Percentiles rank a stretch among this genome's conserved stretches.
These are phyloP conservation scores for Enteromius treurensis DNA, from an alignment of 2,797 vertebrate species.

Conservation along the genomic window DNA sequence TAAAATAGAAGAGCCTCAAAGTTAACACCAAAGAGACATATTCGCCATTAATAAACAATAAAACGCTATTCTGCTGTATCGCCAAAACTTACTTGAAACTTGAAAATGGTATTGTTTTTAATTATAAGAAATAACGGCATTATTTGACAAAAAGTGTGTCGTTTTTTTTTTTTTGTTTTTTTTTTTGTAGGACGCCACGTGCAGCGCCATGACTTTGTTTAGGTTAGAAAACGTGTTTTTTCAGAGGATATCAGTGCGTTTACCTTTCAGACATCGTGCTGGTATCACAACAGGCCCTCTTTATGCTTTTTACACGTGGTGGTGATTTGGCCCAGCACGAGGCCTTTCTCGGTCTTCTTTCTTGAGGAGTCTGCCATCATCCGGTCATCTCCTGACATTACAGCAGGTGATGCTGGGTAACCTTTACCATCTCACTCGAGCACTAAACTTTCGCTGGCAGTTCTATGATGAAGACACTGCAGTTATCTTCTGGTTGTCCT, in stretches of 20 bases:
- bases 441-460: no score
- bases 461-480: not conserved
- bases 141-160: no score
- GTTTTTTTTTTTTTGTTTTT: no score
- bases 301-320: not conserved
- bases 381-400: not conserved
- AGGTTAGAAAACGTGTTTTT: not conserved
- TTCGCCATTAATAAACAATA: no score
- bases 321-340: not conserved
- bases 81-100: not conserved
- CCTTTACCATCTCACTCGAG: not conserved
- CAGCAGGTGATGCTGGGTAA: not conserved
- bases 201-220: not conserved
- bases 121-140: no score
- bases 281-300: not conserved
- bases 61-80: no score
- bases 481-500: not conserved
- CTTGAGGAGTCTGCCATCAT: not conserved
- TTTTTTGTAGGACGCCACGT: no score
- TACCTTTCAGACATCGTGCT: not conserved
- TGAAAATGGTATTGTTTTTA: no score
- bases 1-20: not conserved
- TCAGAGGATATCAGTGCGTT: not conserved
- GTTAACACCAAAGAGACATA: not conserved
- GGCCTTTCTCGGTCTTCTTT: not conserved